Percentiles rank a stretch among this genome's conserved stretches.
Evolutionary conservation across 1,140 invertebrate species (phyloP).

Genomic region (Spodoptera frugiperda): DNA sequence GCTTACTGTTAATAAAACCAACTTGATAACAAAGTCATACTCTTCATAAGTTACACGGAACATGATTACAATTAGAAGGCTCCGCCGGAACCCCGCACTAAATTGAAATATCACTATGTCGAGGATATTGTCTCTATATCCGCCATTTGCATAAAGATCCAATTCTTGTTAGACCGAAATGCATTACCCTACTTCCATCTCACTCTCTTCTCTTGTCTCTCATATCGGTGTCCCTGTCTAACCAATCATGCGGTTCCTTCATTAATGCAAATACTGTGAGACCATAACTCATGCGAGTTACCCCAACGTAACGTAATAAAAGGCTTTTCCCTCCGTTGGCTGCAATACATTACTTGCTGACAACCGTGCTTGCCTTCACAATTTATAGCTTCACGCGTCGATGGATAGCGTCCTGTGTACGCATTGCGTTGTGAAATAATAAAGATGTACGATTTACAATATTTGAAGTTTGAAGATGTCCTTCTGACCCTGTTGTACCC

Average conservation of each 20-base stretch:
- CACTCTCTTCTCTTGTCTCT: background rate
- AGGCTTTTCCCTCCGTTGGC: slow-evolving; percentile 19
- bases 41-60: background rate
- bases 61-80: background rate
- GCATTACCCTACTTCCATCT: slow-evolving; percentile 20
- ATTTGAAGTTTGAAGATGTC: slow-evolving; percentile 28
- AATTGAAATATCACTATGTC: slow-evolving; percentile 39
- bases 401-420: slow-evolving; percentile 28
- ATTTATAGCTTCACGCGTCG: slow-evolving; percentile 39
- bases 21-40: no score
- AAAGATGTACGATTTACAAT: slow-evolving; percentile 17
- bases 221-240: slow-evolving; percentile 13
- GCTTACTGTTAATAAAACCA: no score
- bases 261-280: slow-evolving; percentile 45
- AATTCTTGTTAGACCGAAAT: slow-evolving; percentile 38
- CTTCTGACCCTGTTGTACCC: slow-evolving; percentile 22
- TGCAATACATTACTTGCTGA: slow-evolving; percentile 40
- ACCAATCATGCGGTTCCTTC: slow-evolving; percentile 40
- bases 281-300: slow-evolving; percentile 43
- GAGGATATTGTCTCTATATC: slow-evolving; percentile 46
- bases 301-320: slow-evolving; percentile 42
- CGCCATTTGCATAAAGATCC: slow-evolving; percentile 42
- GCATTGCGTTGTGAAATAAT: slow-evolving; percentile 15
- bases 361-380: slow-evolving; percentile 38
- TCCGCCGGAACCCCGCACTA: slow-evolving; percentile 24